Percentiles rank a stretch among this genome's conserved stretches.
These are phyloP conservation scores for Mormyrus proboscirostris DNA, from an alignment of 2,797 vertebrate genomes.

Conservation along the genomic window DNA sequence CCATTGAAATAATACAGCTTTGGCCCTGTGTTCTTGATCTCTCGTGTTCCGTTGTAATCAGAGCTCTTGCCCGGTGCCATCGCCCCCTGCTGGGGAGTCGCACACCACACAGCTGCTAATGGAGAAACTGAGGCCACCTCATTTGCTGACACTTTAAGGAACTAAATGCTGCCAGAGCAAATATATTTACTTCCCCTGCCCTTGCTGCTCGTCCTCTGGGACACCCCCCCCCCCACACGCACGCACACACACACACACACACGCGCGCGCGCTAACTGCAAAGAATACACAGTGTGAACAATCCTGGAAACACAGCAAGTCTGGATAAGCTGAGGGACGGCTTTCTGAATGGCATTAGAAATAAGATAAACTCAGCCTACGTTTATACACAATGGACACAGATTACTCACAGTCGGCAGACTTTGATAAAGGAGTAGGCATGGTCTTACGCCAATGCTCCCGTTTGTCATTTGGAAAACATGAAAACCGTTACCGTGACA, in stretches of 20 bases:
- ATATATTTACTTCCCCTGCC: not conserved
- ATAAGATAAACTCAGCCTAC: not conserved
- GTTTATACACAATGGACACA: not conserved
- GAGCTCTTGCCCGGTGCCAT: not conserved
- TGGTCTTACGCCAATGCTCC: constrained; percentile 33
- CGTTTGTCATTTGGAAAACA: constrained; percentile 29
- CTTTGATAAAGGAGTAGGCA: constrained; percentile 19
- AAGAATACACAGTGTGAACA: not conserved
- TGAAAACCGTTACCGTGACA: constrained; percentile 42
- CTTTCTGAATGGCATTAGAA: not conserved
- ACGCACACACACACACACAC: not conserved
- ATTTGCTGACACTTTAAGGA: not conserved
- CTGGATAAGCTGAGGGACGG: not conserved
- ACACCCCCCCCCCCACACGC: not conserved
- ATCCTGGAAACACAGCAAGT: not conserved
- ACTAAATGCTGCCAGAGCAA: not conserved
- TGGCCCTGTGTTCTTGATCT: not conserved
- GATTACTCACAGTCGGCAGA: not conserved
- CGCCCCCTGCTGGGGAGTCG: not conserved
- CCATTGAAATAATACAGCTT: not conserved
- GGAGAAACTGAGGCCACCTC: not conserved
- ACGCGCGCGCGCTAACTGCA: not conserved
- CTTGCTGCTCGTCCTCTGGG: not conserved
- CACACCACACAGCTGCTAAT: not conserved
- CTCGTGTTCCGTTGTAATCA: not conserved